These are phyloP conservation scores for Ochotona curzoniae DNA, from an alignment of 2,113 vertebrate genomes.

Conservation along the genomic window DNA sequence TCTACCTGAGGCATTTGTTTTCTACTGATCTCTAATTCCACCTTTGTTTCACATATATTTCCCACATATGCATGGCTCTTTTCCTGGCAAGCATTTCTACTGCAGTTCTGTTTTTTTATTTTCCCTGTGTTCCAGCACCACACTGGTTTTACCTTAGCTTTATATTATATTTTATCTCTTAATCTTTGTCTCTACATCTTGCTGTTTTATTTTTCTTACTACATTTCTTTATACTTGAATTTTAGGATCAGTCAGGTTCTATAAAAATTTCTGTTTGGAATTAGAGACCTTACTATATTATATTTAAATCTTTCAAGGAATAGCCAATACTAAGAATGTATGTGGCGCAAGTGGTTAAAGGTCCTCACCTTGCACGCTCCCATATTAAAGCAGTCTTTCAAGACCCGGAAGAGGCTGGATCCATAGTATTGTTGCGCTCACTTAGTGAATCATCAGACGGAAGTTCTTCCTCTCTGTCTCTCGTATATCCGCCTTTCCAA, in stretches of 20 bases:
- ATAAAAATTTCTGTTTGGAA: conserved; percentile 19
- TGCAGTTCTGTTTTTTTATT: too few species aligned
- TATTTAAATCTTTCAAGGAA: background rate
- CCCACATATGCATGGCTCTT: background rate
- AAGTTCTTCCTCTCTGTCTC: too few species aligned
- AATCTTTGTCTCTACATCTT: background rate
- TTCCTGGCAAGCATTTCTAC: background rate
- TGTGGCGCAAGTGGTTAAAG: too few species aligned
- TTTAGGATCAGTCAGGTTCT: conserved; percentile 22
- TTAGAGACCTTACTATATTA: background rate
- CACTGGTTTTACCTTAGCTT: background rate
- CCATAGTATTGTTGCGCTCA: too few species aligned
- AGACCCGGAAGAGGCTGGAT: too few species aligned
- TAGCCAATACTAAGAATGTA: too few species aligned
- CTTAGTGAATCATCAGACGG: too few species aligned
- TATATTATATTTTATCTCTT: conserved; percentile 3
- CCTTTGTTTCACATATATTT: background rate
- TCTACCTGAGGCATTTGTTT: background rate
- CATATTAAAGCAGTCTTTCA: too few species aligned
- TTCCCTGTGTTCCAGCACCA: too few species aligned
- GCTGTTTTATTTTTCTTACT: background rate
- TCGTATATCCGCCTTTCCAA: too few species aligned
- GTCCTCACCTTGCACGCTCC: too few species aligned
- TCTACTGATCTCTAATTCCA: background rate
- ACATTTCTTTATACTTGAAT: conserved; percentile 17